Percentiles rank a stretch among this genome's conserved stretches.
phyloP scores from a whole-genome alignment of 2,888 invertebrate species.

The Diploptera punctata region DNA sequence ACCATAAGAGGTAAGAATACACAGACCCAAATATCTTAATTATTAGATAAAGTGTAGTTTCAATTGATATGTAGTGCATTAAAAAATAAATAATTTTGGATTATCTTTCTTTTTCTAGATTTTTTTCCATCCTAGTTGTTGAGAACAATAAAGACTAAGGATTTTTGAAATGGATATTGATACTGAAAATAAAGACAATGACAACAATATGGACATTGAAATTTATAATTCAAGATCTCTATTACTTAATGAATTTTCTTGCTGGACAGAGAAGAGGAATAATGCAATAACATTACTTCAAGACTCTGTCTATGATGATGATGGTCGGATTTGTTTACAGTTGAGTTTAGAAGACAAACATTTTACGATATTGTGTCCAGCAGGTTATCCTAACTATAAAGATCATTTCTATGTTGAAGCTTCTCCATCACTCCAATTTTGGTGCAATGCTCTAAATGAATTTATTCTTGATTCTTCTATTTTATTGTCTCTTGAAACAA shows the following conservation, averaged over 20 bases:
- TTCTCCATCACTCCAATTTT: conserved; percentile 41
- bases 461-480: conserved; percentile 42
- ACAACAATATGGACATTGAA: not conserved
- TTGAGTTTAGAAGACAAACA: conserved; percentile 38
- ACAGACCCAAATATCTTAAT: too few species aligned
- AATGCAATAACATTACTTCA: conserved; percentile 9
- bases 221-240: not conserved
- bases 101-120: too few species aligned
- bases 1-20: too few species aligned
- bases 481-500: conserved; percentile 34
- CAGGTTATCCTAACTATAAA: conserved; percentile 43
- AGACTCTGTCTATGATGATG: conserved; percentile 38
- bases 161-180: not conserved
- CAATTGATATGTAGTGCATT: too few species aligned
- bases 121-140: too few species aligned
- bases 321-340: conserved; percentile 40
- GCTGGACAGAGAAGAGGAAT: conserved; percentile 24
- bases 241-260: conserved; percentile 15
- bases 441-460: conserved; percentile 46
- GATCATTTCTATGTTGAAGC: conserved; percentile 45
- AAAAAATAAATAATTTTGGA: too few species aligned
- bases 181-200: not conserved
- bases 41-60: too few species aligned
- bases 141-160: too few species aligned
- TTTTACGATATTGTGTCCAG: conserved; percentile 40